Evolutionary conservation across 2,113 vertebrate species (phyloP).

Genomic region (Siniperca knerii): DNA sequence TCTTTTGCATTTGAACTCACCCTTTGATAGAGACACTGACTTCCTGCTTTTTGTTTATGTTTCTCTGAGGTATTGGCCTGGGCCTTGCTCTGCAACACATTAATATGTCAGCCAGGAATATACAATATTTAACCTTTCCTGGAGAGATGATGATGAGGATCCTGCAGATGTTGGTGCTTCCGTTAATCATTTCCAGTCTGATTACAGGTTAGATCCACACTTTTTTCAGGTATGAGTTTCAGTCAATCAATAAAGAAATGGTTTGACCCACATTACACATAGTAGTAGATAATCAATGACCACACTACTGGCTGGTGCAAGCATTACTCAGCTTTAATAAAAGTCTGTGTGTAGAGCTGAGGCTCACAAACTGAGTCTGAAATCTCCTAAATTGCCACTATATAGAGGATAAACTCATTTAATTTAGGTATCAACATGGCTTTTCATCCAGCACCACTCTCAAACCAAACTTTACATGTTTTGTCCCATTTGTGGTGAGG

Average conservation of each 20-base stretch:
- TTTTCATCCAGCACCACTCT: too few relatives aligned
- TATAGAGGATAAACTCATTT: too few relatives aligned
- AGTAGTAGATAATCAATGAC: not conserved
- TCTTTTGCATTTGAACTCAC: not conserved
- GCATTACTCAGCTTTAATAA: not conserved
- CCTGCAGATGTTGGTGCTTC: constrained; percentile 56
- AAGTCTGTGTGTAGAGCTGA: not conserved
- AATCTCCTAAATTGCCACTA: not conserved
- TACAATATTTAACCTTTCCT: constrained; percentile 50
- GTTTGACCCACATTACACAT: not conserved
- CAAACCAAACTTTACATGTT: too few relatives aligned
- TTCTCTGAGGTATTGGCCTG: constrained; percentile 30
- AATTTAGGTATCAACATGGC: too few relatives aligned
- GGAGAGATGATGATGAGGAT: constrained; percentile 54
- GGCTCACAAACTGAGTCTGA: not conserved
- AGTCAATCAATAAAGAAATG: not conserved
- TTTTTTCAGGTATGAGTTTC: not conserved
- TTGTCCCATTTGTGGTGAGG: too few relatives aligned
- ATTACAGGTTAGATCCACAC: constrained; percentile 46
- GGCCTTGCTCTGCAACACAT: constrained; percentile 34
- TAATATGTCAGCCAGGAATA: constrained; percentile 25
- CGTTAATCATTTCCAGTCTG: constrained; percentile 57
- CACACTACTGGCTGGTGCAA: not conserved
- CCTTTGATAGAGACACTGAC: not conserved
- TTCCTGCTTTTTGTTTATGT: not conserved